Evolutionary conservation across 2,888 invertebrate genomes (phyloP).

Genomic region (Emmelina monodactyla): DNA sequence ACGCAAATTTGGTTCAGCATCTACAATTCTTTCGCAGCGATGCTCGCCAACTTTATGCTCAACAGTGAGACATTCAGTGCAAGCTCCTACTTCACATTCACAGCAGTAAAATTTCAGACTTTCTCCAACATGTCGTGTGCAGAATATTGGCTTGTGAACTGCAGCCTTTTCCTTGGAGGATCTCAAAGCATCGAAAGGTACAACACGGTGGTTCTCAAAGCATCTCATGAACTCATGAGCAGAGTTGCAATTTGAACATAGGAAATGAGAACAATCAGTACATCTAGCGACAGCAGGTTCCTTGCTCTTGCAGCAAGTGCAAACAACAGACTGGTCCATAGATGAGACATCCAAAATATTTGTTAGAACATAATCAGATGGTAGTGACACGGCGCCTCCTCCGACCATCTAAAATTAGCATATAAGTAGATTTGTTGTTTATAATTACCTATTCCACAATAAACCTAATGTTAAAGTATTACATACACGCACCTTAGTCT

Average conservation of each 20-base stretch:
- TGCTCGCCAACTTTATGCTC: slow-evolving; percentile 87
- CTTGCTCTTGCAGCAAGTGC: slow-evolving; percentile 95
- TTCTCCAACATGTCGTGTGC: slow-evolving; percentile 82
- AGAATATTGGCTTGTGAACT: slow-evolving; percentile 89
- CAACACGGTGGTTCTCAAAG: slow-evolving; percentile 93
- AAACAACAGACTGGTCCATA: slow-evolving; percentile 76
- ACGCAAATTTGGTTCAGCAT: slow-evolving; percentile 80
- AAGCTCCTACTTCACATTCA: slow-evolving; percentile 86
- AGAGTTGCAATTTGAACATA: slow-evolving; percentile 93
- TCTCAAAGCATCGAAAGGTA: slow-evolving; percentile 86
- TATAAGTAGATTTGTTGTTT: no score
- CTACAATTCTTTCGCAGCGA: slow-evolving; percentile 81
- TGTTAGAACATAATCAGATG: slow-evolving; percentile 86
- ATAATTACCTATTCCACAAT: background rate
- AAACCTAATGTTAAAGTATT: slow-evolving; percentile 4
- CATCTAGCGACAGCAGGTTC: slow-evolving; percentile 94
- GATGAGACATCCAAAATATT: slow-evolving; percentile 85
- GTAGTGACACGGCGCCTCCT: slow-evolving; percentile 80
- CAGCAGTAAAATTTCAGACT: slow-evolving; percentile 88
- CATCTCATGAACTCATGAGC: slow-evolving; percentile 97
- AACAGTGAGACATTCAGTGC: slow-evolving; percentile 84
- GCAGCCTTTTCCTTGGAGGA: slow-evolving; percentile 80
- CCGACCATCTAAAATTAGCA: slow-evolving; percentile 66
- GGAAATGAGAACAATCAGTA: slow-evolving; percentile 92
- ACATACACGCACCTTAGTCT: slow-evolving; percentile 67